These are phyloP conservation scores for Epizoanthus ramosus DNA, from an alignment of 92 coral and sea anemone species.

Conservation along the genomic window DNA sequence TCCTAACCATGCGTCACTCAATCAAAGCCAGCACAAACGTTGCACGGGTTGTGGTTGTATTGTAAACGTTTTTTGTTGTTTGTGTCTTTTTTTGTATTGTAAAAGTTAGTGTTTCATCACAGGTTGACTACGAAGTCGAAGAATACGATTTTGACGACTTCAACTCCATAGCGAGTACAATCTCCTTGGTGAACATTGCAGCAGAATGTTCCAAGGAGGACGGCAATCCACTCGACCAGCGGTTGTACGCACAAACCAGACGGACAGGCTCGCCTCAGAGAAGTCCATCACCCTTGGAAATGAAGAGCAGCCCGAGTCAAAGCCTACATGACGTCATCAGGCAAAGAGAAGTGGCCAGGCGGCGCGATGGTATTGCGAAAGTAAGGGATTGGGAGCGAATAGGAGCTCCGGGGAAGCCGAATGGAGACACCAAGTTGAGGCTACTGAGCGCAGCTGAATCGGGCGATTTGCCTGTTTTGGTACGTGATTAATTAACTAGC, in stretches of 20 bases:
- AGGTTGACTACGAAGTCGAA: conserved; percentile 61
- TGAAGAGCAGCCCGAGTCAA: background rate
- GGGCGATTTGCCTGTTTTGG: conserved; percentile 84
- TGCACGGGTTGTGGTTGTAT: background rate
- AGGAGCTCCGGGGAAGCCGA: conserved; percentile 42
- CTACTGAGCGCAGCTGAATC: conserved; percentile 77
- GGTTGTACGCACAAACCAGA: conserved; percentile 37
- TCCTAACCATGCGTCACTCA: no score
- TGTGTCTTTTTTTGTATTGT: no score
- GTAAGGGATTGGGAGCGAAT: conserved; percentile 80
- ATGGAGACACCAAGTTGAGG: conserved; percentile 50
- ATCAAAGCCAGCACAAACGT: no score
- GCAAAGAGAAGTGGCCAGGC: conserved; percentile 9
- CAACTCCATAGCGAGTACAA: conserved; percentile 89
- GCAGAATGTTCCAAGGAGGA: conserved; percentile 56
- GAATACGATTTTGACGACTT: conserved; percentile 92
- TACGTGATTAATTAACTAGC: conserved; percentile 37
- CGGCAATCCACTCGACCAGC: conserved; percentile 25
- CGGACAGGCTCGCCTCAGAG: background rate
- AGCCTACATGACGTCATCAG: conserved; percentile 16
- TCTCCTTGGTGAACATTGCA: conserved; percentile 74
- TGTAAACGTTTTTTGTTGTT: background rate
- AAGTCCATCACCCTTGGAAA: conserved; percentile 35
- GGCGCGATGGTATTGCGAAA: conserved; percentile 72
- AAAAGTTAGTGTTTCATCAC: background rate